phyloP scores from a whole-genome alignment of 2,113 vertebrate genomes.

The Stigmatopora nigra region DNA sequence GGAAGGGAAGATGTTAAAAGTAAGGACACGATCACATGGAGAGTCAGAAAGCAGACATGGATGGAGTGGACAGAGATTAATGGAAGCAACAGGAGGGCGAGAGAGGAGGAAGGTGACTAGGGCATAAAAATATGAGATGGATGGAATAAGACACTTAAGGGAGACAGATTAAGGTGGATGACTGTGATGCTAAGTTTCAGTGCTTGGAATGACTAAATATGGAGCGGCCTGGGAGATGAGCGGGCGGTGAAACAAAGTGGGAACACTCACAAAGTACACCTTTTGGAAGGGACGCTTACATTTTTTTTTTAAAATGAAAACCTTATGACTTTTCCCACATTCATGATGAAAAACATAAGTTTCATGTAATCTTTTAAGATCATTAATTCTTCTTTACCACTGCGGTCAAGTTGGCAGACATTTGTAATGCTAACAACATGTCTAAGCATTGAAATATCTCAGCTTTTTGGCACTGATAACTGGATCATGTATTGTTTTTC shows the following conservation, averaged over 20 bases:
- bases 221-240: constrained; percentile 52
- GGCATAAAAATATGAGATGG: constrained; percentile 38
- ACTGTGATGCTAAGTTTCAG: constrained; percentile 38
- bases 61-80: constrained; percentile 39
- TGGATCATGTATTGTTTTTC: constrained; percentile 38
- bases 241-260: constrained; percentile 58
- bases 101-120: constrained; percentile 36
- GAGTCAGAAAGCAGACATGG: constrained; percentile 43
- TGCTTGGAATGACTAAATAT: constrained; percentile 66
- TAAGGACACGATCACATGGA: constrained; percentile 2
- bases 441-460: constrained; percentile 22
- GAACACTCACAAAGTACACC: constrained; percentile 39
- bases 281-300: constrained; percentile 24
- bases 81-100: constrained; percentile 28
- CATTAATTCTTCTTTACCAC: constrained; percentile 14
- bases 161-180: constrained; percentile 44
- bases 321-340: constrained; percentile 7
- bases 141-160: constrained; percentile 30
- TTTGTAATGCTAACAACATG: constrained; percentile 30
- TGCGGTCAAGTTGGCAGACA: constrained; percentile 29
- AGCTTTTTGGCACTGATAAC: constrained; percentile 24
- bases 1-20: constrained; percentile 7
- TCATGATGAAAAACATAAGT: constrained; percentile 12
- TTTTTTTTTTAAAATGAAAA: constrained; percentile 22
- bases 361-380: constrained; percentile 15